Conservation (phyloP, 2,113 vertebrate species). For the Paracanthobrama guichenoti region DNA sequence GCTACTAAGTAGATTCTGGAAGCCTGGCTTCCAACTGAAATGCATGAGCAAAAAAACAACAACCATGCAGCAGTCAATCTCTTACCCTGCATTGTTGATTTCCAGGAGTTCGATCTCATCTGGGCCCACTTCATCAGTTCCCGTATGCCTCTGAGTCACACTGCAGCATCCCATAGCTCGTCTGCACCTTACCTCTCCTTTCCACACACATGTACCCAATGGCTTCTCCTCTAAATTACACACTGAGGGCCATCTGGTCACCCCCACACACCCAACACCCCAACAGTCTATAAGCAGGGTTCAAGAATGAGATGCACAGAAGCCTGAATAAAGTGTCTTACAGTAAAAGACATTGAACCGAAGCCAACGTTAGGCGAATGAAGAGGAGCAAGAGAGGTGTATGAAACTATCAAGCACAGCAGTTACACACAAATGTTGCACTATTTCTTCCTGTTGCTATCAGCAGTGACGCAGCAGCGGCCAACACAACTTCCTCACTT, state of each 20-base stretch:
- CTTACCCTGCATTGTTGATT: slow-evolving; percentile 76
- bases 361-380: not conserved
- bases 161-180: slow-evolving; percentile 82
- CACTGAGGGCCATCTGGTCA: slow-evolving; percentile 74
- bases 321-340: slow-evolving; percentile 13
- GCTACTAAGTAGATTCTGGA: not conserved
- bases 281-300: slow-evolving; percentile 52
- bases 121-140: slow-evolving; percentile 74
- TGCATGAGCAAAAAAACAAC: not conserved
- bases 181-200: slow-evolving; percentile 3
- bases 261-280: slow-evolving; percentile 59
- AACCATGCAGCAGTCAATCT: too few species aligned
- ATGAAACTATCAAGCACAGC: not conserved
- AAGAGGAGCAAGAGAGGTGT: not conserved
- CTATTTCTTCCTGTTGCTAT: slow-evolving; percentile 74
- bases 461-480: slow-evolving; percentile 55
- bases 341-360: not conserved
- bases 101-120: slow-evolving; percentile 80
- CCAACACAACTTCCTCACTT: slow-evolving; percentile 66
- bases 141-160: slow-evolving; percentile 74
- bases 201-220: slow-evolving; percentile 55
- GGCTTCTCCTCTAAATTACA: slow-evolving; percentile 42
- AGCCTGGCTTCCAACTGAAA: not conserved
- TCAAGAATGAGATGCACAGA: slow-evolving; percentile 57
- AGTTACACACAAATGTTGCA: slow-evolving; percentile 32